Percentiles rank a stretch among this genome's conserved stretches.
These are phyloP conservation scores for Cataglyphis cursor DNA, from an alignment of 2,888 invertebrate genomes.

Conservation along the genomic window DNA sequence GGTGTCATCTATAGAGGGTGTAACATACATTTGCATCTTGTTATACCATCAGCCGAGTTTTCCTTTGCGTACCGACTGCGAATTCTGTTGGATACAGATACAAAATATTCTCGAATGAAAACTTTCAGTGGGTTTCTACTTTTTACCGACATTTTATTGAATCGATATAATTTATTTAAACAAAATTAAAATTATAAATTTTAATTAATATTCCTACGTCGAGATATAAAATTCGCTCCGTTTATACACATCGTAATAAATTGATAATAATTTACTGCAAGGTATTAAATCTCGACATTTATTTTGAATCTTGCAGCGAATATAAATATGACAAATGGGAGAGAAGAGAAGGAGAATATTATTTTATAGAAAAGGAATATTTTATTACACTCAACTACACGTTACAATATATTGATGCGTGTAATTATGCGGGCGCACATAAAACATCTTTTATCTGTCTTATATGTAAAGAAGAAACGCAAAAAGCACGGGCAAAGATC, in stretches of 20 bases:
- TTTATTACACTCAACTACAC: conserved; percentile 83
- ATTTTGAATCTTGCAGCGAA: background rate
- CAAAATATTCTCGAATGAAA: background rate
- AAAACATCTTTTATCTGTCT: conserved; percentile 59
- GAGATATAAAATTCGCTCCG: background rate
- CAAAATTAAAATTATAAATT: background rate
- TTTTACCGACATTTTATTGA: background rate
- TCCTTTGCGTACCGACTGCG: too few relatives aligned
- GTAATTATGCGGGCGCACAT: conserved; percentile 59
- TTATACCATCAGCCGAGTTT: conserved; percentile 1
- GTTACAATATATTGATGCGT: conserved; percentile 76
- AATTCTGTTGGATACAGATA: background rate
- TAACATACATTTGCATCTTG: background rate
- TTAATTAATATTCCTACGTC: background rate
- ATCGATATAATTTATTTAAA: background rate
- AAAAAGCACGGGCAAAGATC: conserved; percentile 46
- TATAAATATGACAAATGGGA: background rate
- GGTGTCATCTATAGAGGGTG: conserved; percentile 17
- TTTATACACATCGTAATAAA: background rate
- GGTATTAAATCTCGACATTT: background rate
- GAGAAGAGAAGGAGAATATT: conserved; percentile 23
- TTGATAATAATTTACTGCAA: background rate
- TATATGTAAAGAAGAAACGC: conserved; percentile 40
- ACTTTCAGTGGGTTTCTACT: background rate
- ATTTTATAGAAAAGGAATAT: conserved; percentile 76